phyloP scores from a whole-genome alignment of 2,797 vertebrate genomes.

The Hirundo rustica region DNA sequence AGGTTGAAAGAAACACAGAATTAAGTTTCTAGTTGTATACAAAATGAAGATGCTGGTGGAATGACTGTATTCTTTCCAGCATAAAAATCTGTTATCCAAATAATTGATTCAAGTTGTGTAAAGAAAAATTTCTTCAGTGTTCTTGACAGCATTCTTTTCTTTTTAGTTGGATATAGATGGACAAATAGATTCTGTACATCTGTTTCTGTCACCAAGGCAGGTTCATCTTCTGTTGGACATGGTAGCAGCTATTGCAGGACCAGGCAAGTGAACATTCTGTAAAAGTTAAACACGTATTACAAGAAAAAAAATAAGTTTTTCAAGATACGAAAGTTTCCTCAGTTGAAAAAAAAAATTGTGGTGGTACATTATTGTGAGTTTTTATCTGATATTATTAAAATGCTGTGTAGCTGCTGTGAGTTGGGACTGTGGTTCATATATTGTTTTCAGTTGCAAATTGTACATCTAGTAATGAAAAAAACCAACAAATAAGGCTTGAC shows the following conservation, averaged over 20 bases:
- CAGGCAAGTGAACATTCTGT: conserved; percentile 78
- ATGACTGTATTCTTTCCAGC: background rate
- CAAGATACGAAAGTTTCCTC: background rate
- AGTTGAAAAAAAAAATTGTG: background rate
- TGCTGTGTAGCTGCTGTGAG: background rate
- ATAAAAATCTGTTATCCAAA: background rate
- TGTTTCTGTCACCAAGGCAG: conserved; percentile 93
- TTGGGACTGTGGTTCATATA: background rate
- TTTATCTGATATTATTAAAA: background rate
- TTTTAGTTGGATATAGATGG: conserved; percentile 92
- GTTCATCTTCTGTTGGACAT: conserved; percentile 94
- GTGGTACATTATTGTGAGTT: background rate
- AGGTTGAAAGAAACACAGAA: background rate
- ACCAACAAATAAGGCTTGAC: background rate
- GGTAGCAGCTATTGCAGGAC: conserved; percentile 89
- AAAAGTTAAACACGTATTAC: background rate
- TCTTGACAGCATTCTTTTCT: background rate
- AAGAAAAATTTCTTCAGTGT: background rate
- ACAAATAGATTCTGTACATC: conserved; percentile 88
- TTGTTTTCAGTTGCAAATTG: background rate
- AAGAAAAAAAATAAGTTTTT: background rate
- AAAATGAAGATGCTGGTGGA: background rate
- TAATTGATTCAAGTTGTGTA: background rate
- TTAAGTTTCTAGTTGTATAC: background rate
- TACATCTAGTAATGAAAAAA: background rate